Conservation (phyloP, 2,888 invertebrate species). For the Oligia fasciuncula region DNA sequence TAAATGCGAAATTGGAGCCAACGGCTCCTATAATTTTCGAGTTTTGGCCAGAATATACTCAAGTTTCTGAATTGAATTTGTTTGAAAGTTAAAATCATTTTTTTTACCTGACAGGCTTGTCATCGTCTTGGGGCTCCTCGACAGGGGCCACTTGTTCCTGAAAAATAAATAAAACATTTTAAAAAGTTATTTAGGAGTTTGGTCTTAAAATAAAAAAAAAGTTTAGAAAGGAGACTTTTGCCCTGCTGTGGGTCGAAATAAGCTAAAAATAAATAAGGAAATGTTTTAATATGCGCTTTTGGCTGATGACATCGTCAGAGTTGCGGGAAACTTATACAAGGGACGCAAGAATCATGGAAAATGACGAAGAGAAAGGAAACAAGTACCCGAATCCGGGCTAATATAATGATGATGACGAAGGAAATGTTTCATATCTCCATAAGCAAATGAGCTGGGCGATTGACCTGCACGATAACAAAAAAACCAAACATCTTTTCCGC, state of each 20-base stretch:
- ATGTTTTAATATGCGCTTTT: not conserved
- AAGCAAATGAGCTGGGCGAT: slow-evolving; percentile 13
- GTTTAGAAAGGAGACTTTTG: not conserved
- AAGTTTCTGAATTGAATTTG: slow-evolving; percentile 9
- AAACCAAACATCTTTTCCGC: slow-evolving; percentile 39
- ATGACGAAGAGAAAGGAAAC: not conserved
- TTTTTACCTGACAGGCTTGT: slow-evolving; percentile 76
- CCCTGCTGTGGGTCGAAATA: too few relatives aligned
- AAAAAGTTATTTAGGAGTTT: not conserved
- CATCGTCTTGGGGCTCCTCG: slow-evolving; percentile 83
- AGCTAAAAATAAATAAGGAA: not conserved
- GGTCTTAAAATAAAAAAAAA: not conserved
- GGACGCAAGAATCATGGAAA: not conserved
- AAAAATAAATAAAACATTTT: slow-evolving; percentile 61
- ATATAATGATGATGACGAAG: slow-evolving; percentile 10
- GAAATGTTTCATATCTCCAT: not conserved
- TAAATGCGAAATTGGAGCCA: slow-evolving; percentile 21
- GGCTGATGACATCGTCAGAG: not conserved
- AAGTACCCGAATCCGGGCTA: too few relatives aligned
- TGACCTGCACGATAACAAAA: slow-evolving; percentile 23
- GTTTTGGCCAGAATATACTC: slow-evolving; percentile 13
- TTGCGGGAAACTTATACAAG: not conserved
- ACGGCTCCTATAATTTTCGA: slow-evolving; percentile 14
- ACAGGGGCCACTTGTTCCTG: slow-evolving; percentile 86
- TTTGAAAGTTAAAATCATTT: slow-evolving; percentile 20